These are phyloP conservation scores for Scelioninae gen. 1 DNA, from an alignment of 2,888 invertebrate genomes.

Conservation along the genomic window DNA sequence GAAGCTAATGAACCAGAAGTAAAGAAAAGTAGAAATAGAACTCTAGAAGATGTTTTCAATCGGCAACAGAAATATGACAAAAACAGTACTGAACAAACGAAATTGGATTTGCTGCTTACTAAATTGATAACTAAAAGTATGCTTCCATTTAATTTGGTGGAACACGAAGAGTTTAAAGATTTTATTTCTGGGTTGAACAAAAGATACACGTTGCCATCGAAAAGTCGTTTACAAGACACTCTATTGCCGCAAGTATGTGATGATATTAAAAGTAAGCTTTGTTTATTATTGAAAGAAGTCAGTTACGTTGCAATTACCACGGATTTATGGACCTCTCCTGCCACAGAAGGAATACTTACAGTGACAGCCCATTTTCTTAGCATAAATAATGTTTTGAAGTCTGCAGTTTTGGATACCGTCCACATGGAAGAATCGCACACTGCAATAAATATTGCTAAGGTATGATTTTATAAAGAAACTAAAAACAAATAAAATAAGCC, in stretches of 20 bases:
- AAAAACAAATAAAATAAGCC: no score
- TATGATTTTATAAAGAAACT: no score
- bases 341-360: conserved; percentile 28
- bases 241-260: conserved; percentile 10
- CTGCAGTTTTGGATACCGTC: conserved; percentile 27
- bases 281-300: conserved; percentile 1
- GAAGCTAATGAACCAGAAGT: no score
- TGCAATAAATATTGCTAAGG: not conserved
- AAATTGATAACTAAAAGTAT: conserved; percentile 23
- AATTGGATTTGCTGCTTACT: conserved; percentile 1
- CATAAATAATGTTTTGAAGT: conserved; percentile 16
- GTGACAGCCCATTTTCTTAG: conserved; percentile 37
- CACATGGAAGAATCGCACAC: conserved; percentile 13
- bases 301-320: conserved; percentile 13
- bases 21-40: no score
- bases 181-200: conserved; percentile 17
- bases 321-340: conserved; percentile 38
- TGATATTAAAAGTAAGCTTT: not conserved
- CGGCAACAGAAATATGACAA: no score
- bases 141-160: conserved; percentile 21
- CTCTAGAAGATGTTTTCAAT: no score
- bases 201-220: conserved; percentile 23
- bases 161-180: conserved; percentile 24
- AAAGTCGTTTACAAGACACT: conserved; percentile 9
- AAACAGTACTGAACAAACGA: conserved; percentile 21